These are phyloP conservation scores for Mechanitis mazaeus DNA, from an alignment of 2,888 invertebrate genomes.

Conservation along the genomic window DNA sequence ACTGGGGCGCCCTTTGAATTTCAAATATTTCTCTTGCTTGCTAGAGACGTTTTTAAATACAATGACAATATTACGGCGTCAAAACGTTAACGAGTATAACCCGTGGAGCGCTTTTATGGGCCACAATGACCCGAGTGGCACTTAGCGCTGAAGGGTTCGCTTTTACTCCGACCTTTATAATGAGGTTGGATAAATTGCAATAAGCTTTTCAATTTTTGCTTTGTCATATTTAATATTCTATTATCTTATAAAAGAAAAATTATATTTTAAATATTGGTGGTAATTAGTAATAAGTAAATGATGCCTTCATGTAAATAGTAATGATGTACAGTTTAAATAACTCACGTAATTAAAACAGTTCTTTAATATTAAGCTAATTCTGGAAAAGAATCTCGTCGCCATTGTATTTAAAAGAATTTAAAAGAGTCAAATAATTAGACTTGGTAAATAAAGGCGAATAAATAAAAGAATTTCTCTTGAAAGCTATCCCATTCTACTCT, in stretches of 20 bases:
- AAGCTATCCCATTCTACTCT: too few relatives aligned
- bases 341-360: too few relatives aligned
- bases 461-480: too few relatives aligned
- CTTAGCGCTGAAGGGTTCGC: slow-evolving; percentile 27
- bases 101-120: slow-evolving; percentile 28
- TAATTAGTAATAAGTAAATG: neutral
- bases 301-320: too few relatives aligned
- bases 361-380: too few relatives aligned
- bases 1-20: slow-evolving; percentile 14
- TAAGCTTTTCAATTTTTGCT: slow-evolving; percentile 27
- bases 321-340: too few relatives aligned
- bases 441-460: too few relatives aligned
- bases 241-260: slow-evolving; percentile 11
- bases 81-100: slow-evolving; percentile 31
- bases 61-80: slow-evolving; percentile 28
- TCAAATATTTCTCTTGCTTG: slow-evolving; percentile 13
- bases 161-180: slow-evolving; percentile 31
- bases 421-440: too few relatives aligned
- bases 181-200: slow-evolving; percentile 31
- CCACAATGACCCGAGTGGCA: slow-evolving; percentile 31
- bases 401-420: too few relatives aligned
- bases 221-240: slow-evolving; percentile 21
- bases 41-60: slow-evolving; percentile 23
- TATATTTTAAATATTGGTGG: neutral
- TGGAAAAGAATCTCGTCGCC: too few relatives aligned